A percentile compares a stretch with the other conserved stretches of the same genome.
phyloP scores from a whole-genome alignment of 1,140 invertebrate species.

The Amphibalanus amphitrite region DNA sequence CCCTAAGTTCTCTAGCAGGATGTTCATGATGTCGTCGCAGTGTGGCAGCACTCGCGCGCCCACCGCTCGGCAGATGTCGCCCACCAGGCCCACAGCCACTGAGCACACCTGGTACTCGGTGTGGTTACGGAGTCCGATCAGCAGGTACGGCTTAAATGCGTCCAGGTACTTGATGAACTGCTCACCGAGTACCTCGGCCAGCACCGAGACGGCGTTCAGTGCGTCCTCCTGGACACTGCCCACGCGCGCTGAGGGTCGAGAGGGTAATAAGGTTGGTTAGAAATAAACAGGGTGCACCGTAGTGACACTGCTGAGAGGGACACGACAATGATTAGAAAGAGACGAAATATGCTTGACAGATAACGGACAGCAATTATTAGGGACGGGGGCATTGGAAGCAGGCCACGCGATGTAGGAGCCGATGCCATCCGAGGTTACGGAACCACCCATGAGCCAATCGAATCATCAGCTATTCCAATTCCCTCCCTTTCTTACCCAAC shows the following conservation, averaged over 20 bases:
- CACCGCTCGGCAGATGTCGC: conserved; percentile 80
- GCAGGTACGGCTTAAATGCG: conserved; percentile 80
- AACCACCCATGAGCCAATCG: no score
- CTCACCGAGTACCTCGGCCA: conserved; percentile 83
- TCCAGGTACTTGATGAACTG: conserved; percentile 94
- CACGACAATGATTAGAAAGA: no score
- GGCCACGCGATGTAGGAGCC: no score
- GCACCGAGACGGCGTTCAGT: conserved; percentile 83
- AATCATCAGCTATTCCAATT: no score
- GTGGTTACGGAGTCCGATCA: conserved; percentile 77
- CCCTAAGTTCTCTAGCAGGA: conserved; percentile 71
- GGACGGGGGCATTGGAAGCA: no score
- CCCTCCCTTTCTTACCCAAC: no score
- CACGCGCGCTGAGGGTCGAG: conserved; percentile 25
- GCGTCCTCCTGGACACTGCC: conserved; percentile 97
- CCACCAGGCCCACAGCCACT: conserved; percentile 80
- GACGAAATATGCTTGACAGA: no score
- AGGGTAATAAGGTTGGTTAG: no score
- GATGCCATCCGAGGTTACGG: no score
- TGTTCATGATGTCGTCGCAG: conserved; percentile 86
- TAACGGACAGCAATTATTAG: no score
- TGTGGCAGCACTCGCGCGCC: conserved; percentile 71
- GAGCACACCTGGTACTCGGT: conserved; percentile 79
- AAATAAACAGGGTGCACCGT: no score
- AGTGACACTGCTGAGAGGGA: no score